These are phyloP conservation scores for Etia nguti DNA, from an alignment of 2,113 vertebrate genomes.

Conservation along the genomic window DNA sequence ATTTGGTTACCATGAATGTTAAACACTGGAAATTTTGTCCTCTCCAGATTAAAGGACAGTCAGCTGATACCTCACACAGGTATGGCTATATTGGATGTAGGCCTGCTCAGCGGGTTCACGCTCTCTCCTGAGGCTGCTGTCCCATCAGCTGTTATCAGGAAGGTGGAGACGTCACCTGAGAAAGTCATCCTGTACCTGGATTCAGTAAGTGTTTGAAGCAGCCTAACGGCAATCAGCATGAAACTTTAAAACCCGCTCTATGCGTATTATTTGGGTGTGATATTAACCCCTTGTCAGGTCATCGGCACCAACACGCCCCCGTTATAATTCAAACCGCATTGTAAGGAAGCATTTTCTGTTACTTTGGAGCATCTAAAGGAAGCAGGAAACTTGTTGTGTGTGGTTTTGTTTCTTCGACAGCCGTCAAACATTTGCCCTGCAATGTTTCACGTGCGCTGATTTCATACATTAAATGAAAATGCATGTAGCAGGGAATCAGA, in stretches of 20 bases:
- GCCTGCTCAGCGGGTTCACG: constrained; percentile 82
- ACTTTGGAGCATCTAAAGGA: neutral
- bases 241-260: fast-evolving
- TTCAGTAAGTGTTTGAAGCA: constrained; percentile 73
- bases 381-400: neutral
- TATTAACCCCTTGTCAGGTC: neutral
- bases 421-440: neutral
- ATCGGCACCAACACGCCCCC: fast-evolving
- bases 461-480: neutral
- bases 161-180: constrained; percentile 72
- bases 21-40: neutral
- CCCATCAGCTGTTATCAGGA: constrained; percentile 66
- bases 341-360: neutral
- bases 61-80: constrained; percentile 68
- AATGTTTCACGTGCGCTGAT: neutral
- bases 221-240: fast-evolving
- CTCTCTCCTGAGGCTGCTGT: constrained; percentile 57
- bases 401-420: neutral
- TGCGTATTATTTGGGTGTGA: neutral
- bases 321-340: neutral
- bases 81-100: constrained; percentile 85
- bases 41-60: constrained; percentile 66
- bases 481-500: neutral
- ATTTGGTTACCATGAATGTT: neutral
- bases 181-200: constrained; percentile 82